phyloP scores from a whole-genome alignment of 2,888 invertebrate genomes.

The Calameuta filiformis region DNA sequence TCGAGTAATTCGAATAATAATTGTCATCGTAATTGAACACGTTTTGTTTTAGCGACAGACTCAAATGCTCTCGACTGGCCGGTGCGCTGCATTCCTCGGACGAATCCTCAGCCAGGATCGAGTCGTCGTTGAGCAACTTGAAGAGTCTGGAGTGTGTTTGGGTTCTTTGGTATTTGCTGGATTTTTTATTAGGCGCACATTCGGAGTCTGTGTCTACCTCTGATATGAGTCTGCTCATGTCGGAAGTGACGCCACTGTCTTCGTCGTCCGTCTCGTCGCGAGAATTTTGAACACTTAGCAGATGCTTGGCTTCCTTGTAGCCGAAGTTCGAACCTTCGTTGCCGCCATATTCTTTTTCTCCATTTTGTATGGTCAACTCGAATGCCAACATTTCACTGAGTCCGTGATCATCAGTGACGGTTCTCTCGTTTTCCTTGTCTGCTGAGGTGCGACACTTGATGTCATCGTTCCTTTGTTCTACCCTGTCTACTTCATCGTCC shows the following conservation, averaged over 20 bases:
- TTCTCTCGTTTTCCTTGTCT: not conserved
- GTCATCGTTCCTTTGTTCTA: not conserved
- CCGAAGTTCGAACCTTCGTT: not conserved
- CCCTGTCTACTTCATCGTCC: not conserved
- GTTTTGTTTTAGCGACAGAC: conserved; percentile 38
- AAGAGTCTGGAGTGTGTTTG: conserved; percentile 80
- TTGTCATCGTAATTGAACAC: conserved; percentile 60
- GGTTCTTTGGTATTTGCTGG: conserved; percentile 75
- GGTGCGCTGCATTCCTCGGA: conserved; percentile 20
- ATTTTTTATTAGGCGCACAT: conserved; percentile 70
- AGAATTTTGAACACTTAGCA: conserved; percentile 44
- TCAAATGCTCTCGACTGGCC: conserved; percentile 37
- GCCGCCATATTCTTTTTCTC: not conserved
- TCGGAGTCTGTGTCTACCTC: conserved; percentile 76
- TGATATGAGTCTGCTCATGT: conserved; percentile 76
- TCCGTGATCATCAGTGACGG: not conserved
- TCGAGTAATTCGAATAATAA: conserved; percentile 58
- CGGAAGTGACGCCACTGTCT: conserved; percentile 78
- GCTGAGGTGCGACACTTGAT: not conserved
- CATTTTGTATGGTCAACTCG: not conserved
- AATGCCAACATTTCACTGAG: not conserved
- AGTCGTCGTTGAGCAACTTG: conserved; percentile 73
- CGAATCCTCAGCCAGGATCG: conserved; percentile 31
- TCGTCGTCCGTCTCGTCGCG: conserved; percentile 70
- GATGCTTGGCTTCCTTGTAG: conserved; percentile 22